Conservation (phyloP, 2,888 invertebrate species). For the Rhorus exstirpatorius region DNA sequence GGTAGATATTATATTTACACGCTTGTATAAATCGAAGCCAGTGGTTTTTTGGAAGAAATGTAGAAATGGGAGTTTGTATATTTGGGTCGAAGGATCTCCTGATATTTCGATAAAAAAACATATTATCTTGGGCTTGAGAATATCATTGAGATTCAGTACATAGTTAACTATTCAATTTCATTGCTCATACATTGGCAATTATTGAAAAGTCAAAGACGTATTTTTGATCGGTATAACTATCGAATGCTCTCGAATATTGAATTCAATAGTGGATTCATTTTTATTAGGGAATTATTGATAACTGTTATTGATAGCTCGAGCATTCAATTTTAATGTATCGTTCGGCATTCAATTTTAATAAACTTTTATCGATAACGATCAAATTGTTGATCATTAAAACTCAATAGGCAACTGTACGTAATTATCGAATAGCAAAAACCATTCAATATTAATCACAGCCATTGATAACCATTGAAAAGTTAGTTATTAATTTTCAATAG, state of each 20-base stretch:
- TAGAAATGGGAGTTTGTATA: no score
- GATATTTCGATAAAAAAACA: no score
- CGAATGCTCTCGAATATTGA: no score
- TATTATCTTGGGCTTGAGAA: no score
- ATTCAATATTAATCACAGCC: neutral
- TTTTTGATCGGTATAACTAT: neutral
- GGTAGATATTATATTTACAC: no score
- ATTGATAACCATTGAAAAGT: neutral
- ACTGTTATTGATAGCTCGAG: neutral
- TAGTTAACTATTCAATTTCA: no score
- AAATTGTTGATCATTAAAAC: neutral
- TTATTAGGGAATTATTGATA: neutral
- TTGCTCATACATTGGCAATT: no score
- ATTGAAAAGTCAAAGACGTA: neutral
- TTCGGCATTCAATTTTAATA: no score
- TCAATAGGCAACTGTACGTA: neutral
- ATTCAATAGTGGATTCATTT: neutral
- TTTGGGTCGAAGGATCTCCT: no score
- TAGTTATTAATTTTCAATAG: neutral
- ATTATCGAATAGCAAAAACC: neutral
- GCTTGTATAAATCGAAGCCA: no score
- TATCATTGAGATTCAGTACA: no score
- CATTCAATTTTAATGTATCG: neutral
- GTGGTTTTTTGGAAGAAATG: no score
- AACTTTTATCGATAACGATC: neutral